Base-by-base conservation (phyloP, 2,888 invertebrate genomes). In the Cataglyphis rosenhaueri region DNA sequence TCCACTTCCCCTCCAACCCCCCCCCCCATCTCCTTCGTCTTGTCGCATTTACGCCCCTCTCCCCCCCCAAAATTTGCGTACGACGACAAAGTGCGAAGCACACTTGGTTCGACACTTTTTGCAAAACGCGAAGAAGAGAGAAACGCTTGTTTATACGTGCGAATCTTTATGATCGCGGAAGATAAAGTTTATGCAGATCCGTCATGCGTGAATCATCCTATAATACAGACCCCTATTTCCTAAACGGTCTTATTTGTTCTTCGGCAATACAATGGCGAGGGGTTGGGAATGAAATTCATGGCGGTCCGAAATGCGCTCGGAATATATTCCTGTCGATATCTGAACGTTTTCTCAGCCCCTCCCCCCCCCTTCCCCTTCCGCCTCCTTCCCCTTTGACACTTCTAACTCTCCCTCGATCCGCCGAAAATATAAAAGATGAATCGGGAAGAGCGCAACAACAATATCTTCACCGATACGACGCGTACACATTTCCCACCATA, bases 291-390 rank as follows among this genome's bases (percentile, higher is more conserved):
- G 48, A 79, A 79, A 79, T 79, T 79, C 78, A 79, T 79, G 25
- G 44, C 59, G 35, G 59, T 71, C 32, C 12, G 70, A 70, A 71
- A 79, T 59, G 71, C 78, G 71, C 25, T 61, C 78, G 21, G 44
- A 71, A 79, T 79, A 79, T 79, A 79, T 79, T 79, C 25, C 71
- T 59, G 78, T 79, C 78, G 71, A 79, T 79, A 79, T 71, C 59
- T 18, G 25, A 79, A 79, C 71, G 59, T 12, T 71, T 70, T 71
- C 71, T 44, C 59, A 70, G 18, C 18, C n/a, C n/a, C n/a, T 52
- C 25, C 1, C 1, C 25, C 1, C 25, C 25, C 25, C 25, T 0
- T 0, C 48, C 48, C n/a, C 18, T 4, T 48, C 6, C 48, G 48
- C n/a, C 48, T n/a, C n/a, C 48, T 52, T 52, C 32, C 70, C 32